Evolutionary conservation across 2,797 vertebrate species (phyloP), one percentile per base, ranked within the genome.

Genomic region (Leptatherina wallacei): DNA sequence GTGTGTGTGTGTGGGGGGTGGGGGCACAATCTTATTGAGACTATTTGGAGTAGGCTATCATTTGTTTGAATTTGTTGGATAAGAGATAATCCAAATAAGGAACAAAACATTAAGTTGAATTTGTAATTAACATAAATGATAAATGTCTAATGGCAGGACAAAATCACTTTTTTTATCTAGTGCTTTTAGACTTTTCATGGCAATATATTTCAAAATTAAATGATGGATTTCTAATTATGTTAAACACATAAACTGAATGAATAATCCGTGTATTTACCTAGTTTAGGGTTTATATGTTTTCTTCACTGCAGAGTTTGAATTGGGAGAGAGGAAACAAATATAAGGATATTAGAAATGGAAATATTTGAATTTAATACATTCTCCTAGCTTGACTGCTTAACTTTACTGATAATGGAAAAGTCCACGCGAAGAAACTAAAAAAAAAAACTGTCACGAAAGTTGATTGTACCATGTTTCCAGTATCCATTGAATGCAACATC

Each of bases 401-500:
- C 11, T 35, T 24, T 1, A 6, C 6, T 49, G 8, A 18, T 11
- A 10, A n/a, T 49, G 47, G n/a, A 49, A 49, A 49, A 16, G 38
- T 40, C 13, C 13, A 40, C 14, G 20, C 47, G n/a, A 49, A 22
- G 18, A 22, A 49, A 49, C 8, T 35, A 10, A 12, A 18, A 14
- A 2, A 27, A 27, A 27, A 1, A 27, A 27, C 24, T 66, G 42
- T 56, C 27, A 42, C 20, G 9, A 36, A 54, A 44, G 67, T 13
- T 12, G 3, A 4, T 10, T 65, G 0, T 12, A 0, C 65, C 22
- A 67, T 7, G 0, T 65, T 83, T 89, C 78, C 71, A 49, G 81
- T 29, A 47, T 6, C 12, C 33, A n/a, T 0, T 81, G 69, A 93
- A 93, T 10, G 88, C 88, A 84, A 30, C 89, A 70, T 38, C 1